Base-by-base conservation (phyloP, 2,797 vertebrate genomes). In the Xerus rutilus region DNA sequence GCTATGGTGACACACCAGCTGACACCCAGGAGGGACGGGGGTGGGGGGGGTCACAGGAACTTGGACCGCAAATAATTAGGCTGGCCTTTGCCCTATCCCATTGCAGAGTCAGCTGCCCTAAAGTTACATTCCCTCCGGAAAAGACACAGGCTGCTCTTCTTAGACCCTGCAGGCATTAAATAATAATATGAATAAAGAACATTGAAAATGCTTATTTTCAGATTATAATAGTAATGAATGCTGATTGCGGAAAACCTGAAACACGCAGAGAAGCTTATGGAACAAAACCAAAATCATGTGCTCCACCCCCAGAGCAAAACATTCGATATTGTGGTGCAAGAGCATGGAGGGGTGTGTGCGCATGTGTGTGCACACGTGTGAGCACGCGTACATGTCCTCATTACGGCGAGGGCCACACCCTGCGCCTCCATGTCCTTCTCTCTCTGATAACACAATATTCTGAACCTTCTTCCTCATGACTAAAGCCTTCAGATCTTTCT, bases 311-410 rank as follows among this genome's bases (percentile, higher is more conserved):
- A 11, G 49, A 43, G 47, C 69, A 32, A 78, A 78, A 49, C 3
- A 9, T 67, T 3, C 20, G 17, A 17, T 18, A 3, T n/a, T 30
- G 7, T 5, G 4, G 70, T 9, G 1, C 5, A 0, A 28, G 39
- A 11, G 0, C 43, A 6, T 25, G 30, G 49, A 47, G 25, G 5
- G 18, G 45, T 4, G 3, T 2, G 43, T 13, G 12, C 0, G 2
- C 0, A 0, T 3, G 7, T 1, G 30, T 2, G 12, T 39, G 39
- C 13, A 9, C 0, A 17, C 4, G 0, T 9, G 0, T 3, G 7
- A 0, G 3, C 69, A 35, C 10, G 11, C 15, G n/a, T 20, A 0
- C 14, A 0, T 0, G 0, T 72, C 20, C n/a, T 2, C 10, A 4
- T 52, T 54, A 17, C 12, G 21, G 47, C 15, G 20, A 35, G 69